Evolutionary conservation across 2,888 invertebrate genomes (phyloP).

Genomic region (Dascillus cervinus): DNA sequence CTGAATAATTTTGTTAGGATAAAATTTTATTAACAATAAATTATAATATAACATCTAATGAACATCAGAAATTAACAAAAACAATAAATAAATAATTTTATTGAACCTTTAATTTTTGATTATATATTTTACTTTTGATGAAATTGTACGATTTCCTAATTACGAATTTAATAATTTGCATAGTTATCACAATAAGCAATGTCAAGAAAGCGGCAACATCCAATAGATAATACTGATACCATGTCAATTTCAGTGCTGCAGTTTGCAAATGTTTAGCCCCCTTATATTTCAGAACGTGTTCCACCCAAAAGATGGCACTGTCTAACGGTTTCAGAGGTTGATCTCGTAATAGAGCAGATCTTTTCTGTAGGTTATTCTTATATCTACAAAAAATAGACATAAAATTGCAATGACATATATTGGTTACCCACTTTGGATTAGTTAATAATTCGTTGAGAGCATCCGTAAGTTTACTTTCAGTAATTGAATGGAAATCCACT

Average conservation of each 20-base stretch:
- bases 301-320: not conserved
- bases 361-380: not conserved
- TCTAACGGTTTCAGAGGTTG: constrained; percentile 1
- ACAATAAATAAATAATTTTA: too few species aligned
- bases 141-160: too few species aligned
- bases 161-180: too few species aligned
- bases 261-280: not conserved
- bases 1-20: too few species aligned
- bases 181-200: too few species aligned
- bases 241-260: not conserved
- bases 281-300: not conserved
- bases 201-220: not conserved
- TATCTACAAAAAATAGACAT: not conserved
- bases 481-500: constrained; percentile 36
- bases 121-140: too few species aligned
- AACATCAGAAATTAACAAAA: too few species aligned
- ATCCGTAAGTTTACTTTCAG: constrained; percentile 35
- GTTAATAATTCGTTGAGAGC: constrained; percentile 37
- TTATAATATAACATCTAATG: too few species aligned
- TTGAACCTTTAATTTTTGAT: too few species aligned
- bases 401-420: not conserved
- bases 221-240: not conserved
- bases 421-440: constrained; percentile 20
- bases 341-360: not conserved
- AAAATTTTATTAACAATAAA: too few species aligned